These are phyloP conservation scores for Dolichotis patagonum DNA, from an alignment of 2,113 vertebrate species.

Conservation along the genomic window DNA sequence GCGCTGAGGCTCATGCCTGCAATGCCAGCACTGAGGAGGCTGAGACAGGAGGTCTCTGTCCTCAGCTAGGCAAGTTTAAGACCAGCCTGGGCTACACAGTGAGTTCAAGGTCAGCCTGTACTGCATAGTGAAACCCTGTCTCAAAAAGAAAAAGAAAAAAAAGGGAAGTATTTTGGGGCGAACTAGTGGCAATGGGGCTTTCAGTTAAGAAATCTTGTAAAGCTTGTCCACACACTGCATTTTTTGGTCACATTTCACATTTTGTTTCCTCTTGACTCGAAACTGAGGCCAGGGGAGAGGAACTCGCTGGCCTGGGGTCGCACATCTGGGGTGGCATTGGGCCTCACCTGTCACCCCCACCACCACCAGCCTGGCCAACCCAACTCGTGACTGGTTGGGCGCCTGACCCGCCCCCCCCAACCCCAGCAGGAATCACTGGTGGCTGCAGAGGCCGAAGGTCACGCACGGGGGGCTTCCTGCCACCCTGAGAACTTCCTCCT, in stretches of 20 bases:
- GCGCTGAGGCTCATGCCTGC: too few relatives aligned
- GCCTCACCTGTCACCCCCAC: background rate
- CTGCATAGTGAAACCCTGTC: background rate
- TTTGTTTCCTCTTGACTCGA: background rate
- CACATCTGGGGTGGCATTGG: background rate
- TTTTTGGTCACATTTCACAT: background rate
- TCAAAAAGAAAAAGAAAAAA: background rate
- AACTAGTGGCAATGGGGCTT: too few relatives aligned
- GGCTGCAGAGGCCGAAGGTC: slow-evolving; percentile 68
- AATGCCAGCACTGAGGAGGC: too few relatives aligned
- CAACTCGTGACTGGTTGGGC: slow-evolving; percentile 61
- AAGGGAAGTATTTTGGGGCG: background rate
- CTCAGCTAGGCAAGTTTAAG: fast-evolving
- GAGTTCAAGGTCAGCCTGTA: background rate
- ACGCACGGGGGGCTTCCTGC: slow-evolving; percentile 74
- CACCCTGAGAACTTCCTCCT: slow-evolving; percentile 77
- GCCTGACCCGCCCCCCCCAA: slow-evolving; percentile 9
- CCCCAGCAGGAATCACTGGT: slow-evolving; percentile 64
- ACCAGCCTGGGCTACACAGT: background rate
- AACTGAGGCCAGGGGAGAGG: background rate
- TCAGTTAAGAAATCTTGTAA: background rate
- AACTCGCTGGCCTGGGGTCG: background rate
- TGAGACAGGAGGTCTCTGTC: too few relatives aligned
- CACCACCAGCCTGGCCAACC: slow-evolving; percentile 69
- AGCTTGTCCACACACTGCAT: background rate